Evolutionary conservation across 2,797 vertebrate genomes (phyloP), one percentile per base, ranked within the genome.

Genomic region (Pachyuromys duprasi): DNA sequence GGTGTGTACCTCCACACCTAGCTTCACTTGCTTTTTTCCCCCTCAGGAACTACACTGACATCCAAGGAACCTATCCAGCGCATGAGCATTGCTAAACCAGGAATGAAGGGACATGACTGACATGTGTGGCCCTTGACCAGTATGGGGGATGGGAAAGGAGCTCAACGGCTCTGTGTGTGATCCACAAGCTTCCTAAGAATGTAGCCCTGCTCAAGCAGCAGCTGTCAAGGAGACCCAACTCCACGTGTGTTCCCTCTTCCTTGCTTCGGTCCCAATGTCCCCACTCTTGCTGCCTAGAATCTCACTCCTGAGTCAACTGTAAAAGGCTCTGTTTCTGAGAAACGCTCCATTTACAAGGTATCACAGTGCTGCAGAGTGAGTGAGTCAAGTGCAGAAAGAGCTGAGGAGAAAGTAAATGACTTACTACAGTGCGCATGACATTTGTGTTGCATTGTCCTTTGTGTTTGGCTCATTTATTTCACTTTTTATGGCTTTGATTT

Each of bases 401-500:
- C 49, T 31, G 39, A 63, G 42, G n/a, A 53, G 42, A 93, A 82
- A 83, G 82, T 57, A 24, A 45, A 20, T 49, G 26, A 3, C 75
- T 53, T 15, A 8, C 24, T 86, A 60, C 45, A 67, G 20, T 5
- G 65, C 36, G 42, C 82, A 13, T 2, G 28, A 36, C 20, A 33
- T 12, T 69, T 33, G 24, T 36, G 22, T 6, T 14, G 36, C 15
- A 74, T 22, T 42, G 12, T 86, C 95, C 36, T 72, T 69, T 55
- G 81, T 57, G 39, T 22, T 81, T 92, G 82, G 57, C 28, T 83
- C n/a, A 76, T 57, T 95, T 81, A 53, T 65, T 89, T 87, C 36
- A 24, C 42, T 95, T 60, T 86, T 63, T 57, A 83, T 88, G 80
- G n/a, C 39, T 92, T 76, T 94, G 42, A 63, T 87, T 87, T 95